Evolutionary conservation across 1,140 invertebrate species (phyloP), one percentile per base, ranked within the genome.

Genomic region (Globodera ellingtonae): DNA sequence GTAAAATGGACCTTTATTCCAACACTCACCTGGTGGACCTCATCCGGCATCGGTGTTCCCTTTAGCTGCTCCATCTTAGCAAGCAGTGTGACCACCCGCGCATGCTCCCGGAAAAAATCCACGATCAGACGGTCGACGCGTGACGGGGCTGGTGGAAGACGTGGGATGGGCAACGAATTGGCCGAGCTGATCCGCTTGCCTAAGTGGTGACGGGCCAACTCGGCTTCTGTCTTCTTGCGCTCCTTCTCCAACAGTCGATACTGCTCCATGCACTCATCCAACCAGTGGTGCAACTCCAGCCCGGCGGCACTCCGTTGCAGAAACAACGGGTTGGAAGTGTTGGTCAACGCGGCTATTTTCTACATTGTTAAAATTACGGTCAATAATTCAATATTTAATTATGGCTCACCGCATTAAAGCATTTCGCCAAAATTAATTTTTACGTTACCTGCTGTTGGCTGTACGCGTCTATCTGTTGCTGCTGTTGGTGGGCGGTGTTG

Each of bases 221-320:
- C 93, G 4, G 94, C 94, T 87, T 95, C 94, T 6, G 94, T 94
- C 85, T 92, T 94, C 87, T 95, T 95, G 5, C 94, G 90, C 88
- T 95, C 94, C 77, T 94, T 93, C 86, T 95, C 94, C 50, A 95
- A 87, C 82, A 93, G 93, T 80, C 93, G 93, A 89, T 94, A 95
- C 85, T 95, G 94, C 75, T 94, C 94, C 86, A 94, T 94, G 82
- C 93, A 94, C 75, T 94, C 93, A 86, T 95, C 94, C 7, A 95
- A 90, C 89, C 77, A 79, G 21, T 24, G 65, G 65, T 76, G 80
- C 44, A 76, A 79, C 48, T 85, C 84, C 69, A 66, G 13, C 56
- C 9, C 66, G 24, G 70, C 52, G 4, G 80, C 44, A 35, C 50
- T 73, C 47, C 66, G 77, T 47, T 21, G 72, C 24, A 78, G 24